A percentile compares a stretch with the other conserved stretches of the same genome.
These are phyloP conservation scores for Diacarnus erythraeanus DNA, from an alignment of 37 sponge, comb jelly and placozoan genomes.

Conservation along the genomic window DNA sequence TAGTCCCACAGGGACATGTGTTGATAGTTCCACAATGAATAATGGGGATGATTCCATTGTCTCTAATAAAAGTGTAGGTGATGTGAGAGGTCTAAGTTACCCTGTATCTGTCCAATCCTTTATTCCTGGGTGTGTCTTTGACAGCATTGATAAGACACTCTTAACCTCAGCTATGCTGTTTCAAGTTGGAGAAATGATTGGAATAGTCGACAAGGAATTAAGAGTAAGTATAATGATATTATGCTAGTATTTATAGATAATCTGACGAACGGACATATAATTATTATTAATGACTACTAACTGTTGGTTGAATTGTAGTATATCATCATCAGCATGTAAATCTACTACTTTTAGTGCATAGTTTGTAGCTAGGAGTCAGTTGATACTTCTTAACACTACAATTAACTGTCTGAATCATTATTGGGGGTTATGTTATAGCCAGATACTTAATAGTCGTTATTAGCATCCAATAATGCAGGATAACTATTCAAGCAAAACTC, in stretches of 20 bases:
- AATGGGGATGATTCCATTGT: not conserved
- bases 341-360: no score
- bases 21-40: not conserved
- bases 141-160: conserved; percentile 5
- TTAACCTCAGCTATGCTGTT: conserved; percentile 3
- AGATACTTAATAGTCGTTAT: no score
- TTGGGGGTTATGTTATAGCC: no score
- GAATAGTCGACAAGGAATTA: not conserved
- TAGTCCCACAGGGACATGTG: not conserved
- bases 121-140: conserved; percentile 7
- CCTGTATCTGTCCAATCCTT: not conserved
- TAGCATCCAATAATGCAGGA: no score
- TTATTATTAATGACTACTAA: no score
- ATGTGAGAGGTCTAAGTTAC: not conserved
- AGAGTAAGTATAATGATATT: conserved; percentile 17
- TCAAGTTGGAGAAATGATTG: not conserved
- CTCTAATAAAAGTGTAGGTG: not conserved
- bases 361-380: no score
- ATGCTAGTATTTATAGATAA: no score
- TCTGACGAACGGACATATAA: no score
- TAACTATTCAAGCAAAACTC: not conserved
- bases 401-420: no score
- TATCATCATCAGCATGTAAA: no score
- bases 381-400: no score
- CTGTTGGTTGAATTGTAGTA: no score